Conservation (phyloP, 2,888 invertebrate genomes). For the Cheilosia vulpina region DNA sequence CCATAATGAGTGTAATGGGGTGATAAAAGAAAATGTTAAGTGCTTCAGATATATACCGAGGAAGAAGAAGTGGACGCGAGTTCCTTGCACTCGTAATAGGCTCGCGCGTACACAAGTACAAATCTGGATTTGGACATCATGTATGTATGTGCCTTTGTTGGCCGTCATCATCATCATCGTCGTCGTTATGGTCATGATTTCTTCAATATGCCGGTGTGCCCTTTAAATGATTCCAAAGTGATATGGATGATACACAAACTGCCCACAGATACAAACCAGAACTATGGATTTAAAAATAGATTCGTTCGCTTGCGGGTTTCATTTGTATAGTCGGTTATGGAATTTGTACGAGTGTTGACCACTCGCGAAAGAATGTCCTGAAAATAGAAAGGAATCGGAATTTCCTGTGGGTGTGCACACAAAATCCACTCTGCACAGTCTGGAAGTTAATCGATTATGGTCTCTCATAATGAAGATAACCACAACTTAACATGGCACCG, state of each 20-base stretch:
- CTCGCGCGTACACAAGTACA: constrained; percentile 18
- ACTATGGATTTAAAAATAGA: constrained; percentile 72
- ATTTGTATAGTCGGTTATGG: neutral
- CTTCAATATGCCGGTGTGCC: constrained; percentile 36
- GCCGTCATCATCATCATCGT: constrained; percentile 38
- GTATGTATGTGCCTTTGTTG: neutral
- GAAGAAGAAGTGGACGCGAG: constrained; percentile 21
- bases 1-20: constrained; percentile 75
- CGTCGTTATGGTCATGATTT: constrained; percentile 60
- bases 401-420: constrained; percentile 64
- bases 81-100: constrained; percentile 69
- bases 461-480: constrained; percentile 62
- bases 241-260: constrained; percentile 58
- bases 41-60: constrained; percentile 66
- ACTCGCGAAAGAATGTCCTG: constrained; percentile 54
- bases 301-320: constrained; percentile 44
- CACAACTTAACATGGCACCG: constrained; percentile 45
- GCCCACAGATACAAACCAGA: constrained; percentile 52
- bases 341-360: constrained; percentile 9
- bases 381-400: constrained; percentile 56
- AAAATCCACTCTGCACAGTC: constrained; percentile 1
- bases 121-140: constrained; percentile 53
- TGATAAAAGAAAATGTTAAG: constrained; percentile 76
- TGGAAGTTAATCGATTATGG: constrained; percentile 68
- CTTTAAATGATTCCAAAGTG: constrained; percentile 65